phyloP scores from a whole-genome alignment of 2,888 invertebrate species.

The Ichneumoninae sp. region DNA sequence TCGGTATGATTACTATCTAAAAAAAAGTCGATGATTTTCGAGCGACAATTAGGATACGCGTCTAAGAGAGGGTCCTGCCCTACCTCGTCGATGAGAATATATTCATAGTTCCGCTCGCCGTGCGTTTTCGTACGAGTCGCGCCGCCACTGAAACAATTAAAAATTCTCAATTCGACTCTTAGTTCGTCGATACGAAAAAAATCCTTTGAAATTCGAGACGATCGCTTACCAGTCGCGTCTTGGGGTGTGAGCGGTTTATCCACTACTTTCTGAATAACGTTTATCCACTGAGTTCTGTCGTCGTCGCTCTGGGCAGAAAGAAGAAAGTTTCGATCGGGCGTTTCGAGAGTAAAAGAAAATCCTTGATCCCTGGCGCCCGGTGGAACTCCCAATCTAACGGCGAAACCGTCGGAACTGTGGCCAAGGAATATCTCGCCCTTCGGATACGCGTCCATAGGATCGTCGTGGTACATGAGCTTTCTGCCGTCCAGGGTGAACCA shows the following conservation, averaged over 20 bases:
- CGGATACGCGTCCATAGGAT: constrained; percentile 94
- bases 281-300: constrained; percentile 93
- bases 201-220: constrained; percentile 41
- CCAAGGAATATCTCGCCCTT: constrained; percentile 96
- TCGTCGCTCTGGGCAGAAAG: constrained; percentile 91
- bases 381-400: constrained; percentile 89
- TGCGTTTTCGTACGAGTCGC: constrained; percentile 89
- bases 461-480: constrained; percentile 97
- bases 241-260: constrained; percentile 92
- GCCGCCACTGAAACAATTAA: constrained; percentile 88
- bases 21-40: constrained; percentile 55
- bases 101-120: constrained; percentile 90
- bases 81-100: constrained; percentile 91
- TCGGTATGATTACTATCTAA: constrained; percentile 37
- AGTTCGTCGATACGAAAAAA: neutral
- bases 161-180: constrained; percentile 23
- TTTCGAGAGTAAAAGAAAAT: constrained; percentile 92
- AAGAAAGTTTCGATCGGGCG: constrained; percentile 91
- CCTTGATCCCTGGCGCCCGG: constrained; percentile 91
- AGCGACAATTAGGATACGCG: constrained; percentile 73
- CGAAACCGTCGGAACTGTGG: constrained; percentile 91
- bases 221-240: constrained; percentile 89
- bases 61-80: constrained; percentile 82
- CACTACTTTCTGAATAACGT: constrained; percentile 90
- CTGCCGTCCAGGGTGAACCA: constrained; percentile 96